Evolutionary conservation across 2,113 vertebrate species (phyloP).

Genomic region (Prunella fulvescens): DNA sequence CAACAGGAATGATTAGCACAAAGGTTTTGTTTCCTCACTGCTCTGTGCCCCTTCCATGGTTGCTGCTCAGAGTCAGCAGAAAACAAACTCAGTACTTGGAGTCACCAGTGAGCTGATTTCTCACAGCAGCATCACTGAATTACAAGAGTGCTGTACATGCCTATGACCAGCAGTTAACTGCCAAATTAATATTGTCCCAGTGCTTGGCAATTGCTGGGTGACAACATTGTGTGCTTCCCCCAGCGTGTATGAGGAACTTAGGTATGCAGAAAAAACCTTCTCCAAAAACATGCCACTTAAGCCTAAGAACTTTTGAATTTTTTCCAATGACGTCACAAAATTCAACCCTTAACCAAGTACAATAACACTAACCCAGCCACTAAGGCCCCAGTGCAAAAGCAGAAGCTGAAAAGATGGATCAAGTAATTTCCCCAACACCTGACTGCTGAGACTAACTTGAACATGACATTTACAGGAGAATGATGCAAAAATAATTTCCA

Average conservation of each 20-base stretch:
- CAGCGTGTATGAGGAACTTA: fast-evolving
- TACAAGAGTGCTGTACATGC: background rate
- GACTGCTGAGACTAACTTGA: background rate
- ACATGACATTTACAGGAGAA: background rate
- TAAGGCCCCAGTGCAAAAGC: background rate
- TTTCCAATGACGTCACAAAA: background rate
- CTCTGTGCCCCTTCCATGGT: fast-evolving
- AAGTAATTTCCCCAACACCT: background rate
- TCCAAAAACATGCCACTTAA: background rate
- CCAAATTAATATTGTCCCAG: background rate
- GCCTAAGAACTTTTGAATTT: background rate
- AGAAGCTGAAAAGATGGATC: background rate
- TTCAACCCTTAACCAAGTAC: background rate
- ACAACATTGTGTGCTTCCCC: background rate
- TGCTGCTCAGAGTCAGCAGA: background rate
- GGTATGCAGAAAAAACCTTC: background rate
- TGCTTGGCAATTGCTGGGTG: background rate
- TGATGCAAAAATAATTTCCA: background rate
- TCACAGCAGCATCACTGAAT: background rate
- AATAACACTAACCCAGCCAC: background rate
- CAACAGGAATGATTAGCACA: background rate
- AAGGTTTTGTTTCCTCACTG: background rate
- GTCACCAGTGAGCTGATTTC: background rate
- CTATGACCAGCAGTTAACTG: background rate
- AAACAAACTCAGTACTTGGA: background rate